Conservation (phyloP, 2,113 vertebrate species). For the Odontophorus gujanensis region DNA sequence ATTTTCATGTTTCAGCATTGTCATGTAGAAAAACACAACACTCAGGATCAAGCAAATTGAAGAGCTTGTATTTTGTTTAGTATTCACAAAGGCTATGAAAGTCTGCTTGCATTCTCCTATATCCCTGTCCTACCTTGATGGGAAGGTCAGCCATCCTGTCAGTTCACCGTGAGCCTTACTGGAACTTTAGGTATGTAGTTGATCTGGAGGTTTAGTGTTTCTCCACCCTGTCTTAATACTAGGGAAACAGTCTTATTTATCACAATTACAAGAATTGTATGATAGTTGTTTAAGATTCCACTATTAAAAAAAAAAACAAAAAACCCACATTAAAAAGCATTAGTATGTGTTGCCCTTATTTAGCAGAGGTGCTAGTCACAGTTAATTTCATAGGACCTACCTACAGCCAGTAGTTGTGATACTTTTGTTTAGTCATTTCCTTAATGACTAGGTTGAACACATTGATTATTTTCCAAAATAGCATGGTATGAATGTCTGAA, state of each 20-base stretch:
- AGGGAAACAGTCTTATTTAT: background rate
- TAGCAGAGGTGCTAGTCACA: background rate
- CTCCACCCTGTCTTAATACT: constrained; percentile 7
- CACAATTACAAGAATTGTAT: background rate
- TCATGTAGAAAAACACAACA: background rate
- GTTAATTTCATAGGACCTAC: background rate
- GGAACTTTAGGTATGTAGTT: background rate
- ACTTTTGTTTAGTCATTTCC: background rate
- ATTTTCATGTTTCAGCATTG: background rate
- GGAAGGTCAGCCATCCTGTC: background rate
- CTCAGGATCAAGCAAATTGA: background rate
- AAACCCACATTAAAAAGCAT: background rate
- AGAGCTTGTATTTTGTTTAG: background rate
- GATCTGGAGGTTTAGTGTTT: constrained; percentile 4
- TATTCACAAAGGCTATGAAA: background rate
- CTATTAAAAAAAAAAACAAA: background rate
- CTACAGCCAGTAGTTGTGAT: background rate
- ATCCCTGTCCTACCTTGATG: background rate
- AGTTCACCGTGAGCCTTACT: background rate
- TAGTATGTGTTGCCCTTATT: background rate
- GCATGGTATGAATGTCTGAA: background rate
- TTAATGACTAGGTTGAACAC: background rate
- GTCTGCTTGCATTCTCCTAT: background rate
- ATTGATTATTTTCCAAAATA: background rate
- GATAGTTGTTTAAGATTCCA: background rate